phyloP scores from a whole-genome alignment of 2,888 invertebrate species.

The Hedychridium roseum region DNA sequence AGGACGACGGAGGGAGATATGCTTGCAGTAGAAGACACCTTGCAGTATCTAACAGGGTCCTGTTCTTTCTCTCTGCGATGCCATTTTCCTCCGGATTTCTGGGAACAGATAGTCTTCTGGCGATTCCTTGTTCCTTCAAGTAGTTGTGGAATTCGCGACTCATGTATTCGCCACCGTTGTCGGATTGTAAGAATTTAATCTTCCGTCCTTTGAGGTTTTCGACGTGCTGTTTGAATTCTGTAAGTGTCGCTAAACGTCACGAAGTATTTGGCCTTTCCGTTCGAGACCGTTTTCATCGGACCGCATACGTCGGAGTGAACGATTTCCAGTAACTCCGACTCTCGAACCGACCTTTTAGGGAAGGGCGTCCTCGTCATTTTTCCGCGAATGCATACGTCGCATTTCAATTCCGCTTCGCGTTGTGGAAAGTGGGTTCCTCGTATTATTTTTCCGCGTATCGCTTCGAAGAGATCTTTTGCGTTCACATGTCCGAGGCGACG shows the following conservation, averaged over 20 bases:
- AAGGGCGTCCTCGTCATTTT: neutral
- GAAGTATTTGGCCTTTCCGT: constrained; percentile 1
- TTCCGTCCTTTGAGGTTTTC: constrained; percentile 1
- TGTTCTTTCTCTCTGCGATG: no score
- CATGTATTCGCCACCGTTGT: constrained; percentile 5
- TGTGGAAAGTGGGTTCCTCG: neutral
- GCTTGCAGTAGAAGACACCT: neutral
- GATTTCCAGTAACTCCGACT: neutral
- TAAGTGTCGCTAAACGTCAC: constrained; percentile 5
- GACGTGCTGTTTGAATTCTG: neutral
- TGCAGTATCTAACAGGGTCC: neutral
- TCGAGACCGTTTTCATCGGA: no score
- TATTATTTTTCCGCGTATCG: neutral
- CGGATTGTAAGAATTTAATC: constrained; percentile 1
- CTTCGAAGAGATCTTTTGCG: neutral
- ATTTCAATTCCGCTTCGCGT: no score
- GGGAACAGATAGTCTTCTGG: neutral
- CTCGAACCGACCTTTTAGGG: no score
- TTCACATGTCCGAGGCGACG: constrained; percentile 1
- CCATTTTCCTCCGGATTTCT: constrained; percentile 2
- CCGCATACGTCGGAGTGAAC: neutral
- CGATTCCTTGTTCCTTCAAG: constrained; percentile 1
- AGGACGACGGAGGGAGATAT: neutral
- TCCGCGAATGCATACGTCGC: neutral
- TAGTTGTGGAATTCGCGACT: neutral